A percentile compares a stretch with the other conserved stretches of the same genome.
Evolutionary conservation across 2,888 invertebrate species (phyloP).

Genomic region (Hypsopygia costalis): DNA sequence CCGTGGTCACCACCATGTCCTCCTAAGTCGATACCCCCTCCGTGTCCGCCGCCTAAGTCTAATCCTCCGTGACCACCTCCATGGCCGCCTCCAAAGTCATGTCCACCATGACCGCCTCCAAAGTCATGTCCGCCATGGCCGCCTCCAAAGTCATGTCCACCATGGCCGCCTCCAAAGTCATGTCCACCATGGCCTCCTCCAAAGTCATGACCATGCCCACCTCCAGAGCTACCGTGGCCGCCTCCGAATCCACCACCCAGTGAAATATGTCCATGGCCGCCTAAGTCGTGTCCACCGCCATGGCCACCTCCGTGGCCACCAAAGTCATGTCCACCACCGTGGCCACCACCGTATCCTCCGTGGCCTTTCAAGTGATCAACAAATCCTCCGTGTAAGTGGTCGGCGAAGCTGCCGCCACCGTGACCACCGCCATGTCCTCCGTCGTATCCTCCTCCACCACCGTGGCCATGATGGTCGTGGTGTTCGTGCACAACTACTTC

Average conservation of each 20-base stretch:
- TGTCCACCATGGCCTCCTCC: slow-evolving; percentile 26
- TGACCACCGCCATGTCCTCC: slow-evolving; percentile 31
- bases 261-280: slow-evolving; percentile 21
- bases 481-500: slow-evolving; percentile 67
- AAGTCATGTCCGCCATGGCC: slow-evolving; percentile 3
- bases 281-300: slow-evolving; percentile 30
- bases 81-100: slow-evolving; percentile 21
- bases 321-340: slow-evolving; percentile 23
- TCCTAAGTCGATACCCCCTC: slow-evolving; percentile 17
- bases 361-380: slow-evolving; percentile 20
- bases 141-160: slow-evolving; percentile 20
- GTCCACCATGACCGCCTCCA: slow-evolving; percentile 15
- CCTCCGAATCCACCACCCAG: slow-evolving; percentile 22
- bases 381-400: slow-evolving; percentile 17
- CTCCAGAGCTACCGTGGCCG: slow-evolving; percentile 18
- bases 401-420: slow-evolving; percentile 22
- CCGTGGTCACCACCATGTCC: slow-evolving; percentile 18
- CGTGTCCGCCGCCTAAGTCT: slow-evolving; percentile 14
- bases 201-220: slow-evolving; percentile 18
- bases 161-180: slow-evolving; percentile 18
- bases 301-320: slow-evolving; percentile 27
- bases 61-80: slow-evolving; percentile 25
- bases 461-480: slow-evolving; percentile 36
- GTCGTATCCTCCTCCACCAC: slow-evolving; percentile 23
- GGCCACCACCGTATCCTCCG: slow-evolving; percentile 30